A percentile compares a stretch with the other conserved stretches of the same genome.
Evolutionary conservation across 2,888 invertebrate genomes (phyloP).

Genomic region (Bhutanitis thaidina): DNA sequence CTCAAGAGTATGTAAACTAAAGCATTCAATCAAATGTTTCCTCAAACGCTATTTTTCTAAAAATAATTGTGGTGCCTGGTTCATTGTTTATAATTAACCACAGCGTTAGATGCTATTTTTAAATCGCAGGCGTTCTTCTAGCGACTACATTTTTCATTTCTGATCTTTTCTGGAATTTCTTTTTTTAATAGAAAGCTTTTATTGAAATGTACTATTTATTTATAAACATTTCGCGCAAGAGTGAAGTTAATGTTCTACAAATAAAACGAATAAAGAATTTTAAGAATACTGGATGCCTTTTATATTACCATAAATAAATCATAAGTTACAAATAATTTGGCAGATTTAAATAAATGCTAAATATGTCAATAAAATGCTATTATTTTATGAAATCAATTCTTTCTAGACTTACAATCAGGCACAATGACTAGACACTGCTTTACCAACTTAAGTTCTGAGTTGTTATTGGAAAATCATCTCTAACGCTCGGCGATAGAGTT

Average conservation of each 20-base stretch:
- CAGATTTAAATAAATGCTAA: no score
- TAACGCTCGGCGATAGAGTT: background rate
- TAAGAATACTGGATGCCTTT: no score
- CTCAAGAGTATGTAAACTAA: no score
- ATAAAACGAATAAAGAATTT: no score
- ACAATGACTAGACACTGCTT: constrained; percentile 32
- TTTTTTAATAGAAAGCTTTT: no score
- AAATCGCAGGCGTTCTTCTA: constrained; percentile 11
- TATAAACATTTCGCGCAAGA: no score
- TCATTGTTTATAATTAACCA: background rate
- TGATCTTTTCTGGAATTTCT: no score
- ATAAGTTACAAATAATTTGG: no score
- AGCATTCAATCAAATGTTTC: no score
- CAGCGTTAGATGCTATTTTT: constrained; percentile 12
- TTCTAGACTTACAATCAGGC: constrained; percentile 37
- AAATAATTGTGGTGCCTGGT: background rate
- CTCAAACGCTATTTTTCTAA: background rate
- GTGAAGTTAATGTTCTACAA: no score
- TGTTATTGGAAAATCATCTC: constrained; percentile 17
- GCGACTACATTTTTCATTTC: background rate
- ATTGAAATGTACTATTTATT: no score
- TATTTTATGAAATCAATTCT: constrained; percentile 43
- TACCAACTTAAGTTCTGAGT: background rate
- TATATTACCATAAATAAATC: no score
- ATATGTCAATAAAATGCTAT: background rate